Base-by-base conservation (phyloP, 2,888 invertebrate species). In the Lasioglossum figueresi region DNA sequence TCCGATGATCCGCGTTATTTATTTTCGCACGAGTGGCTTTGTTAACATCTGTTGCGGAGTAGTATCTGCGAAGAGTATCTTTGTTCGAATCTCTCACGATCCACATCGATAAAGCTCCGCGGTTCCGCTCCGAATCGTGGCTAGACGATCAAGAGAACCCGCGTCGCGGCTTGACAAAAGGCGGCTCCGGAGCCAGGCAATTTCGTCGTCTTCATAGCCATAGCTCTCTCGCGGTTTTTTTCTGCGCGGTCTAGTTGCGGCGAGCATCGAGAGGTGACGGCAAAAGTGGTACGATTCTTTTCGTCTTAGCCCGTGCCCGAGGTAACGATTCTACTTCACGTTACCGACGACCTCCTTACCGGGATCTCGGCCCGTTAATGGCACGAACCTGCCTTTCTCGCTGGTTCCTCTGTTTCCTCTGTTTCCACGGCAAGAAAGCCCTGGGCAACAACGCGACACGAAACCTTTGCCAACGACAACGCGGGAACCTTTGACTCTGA, bases 171-270 rank as follows among this genome's bases (percentile, higher is more conserved):
- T 52, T 52, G 52, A 81, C 76, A 77, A 77, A 79, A 70, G 82
- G 34, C 59, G 59, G n/a, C 43, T 75, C 71, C 27, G 63, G 52
- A 75, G 31, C 27, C 43, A 59, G 80, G 74, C 76, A 85, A 85
- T 88, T 88, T 85, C 56, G 77, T 82, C 59, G 76, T 79, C 68
- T 43, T 79, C 74, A 31, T 40, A 76, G 76, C 66, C n/a, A n/a
- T 23, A 52, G 52, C 52, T 83, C 80, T 63, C 74, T 72, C 81
- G 66, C 40, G 71, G 27, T 68, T 66, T 86, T 45, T 88, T 84
- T 91, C 87, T 85, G 85, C 87, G 85, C 92, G 92, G 90, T 92
- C 92, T 90, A 92, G 89, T 92, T 92, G 88, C 88, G 87, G 43
- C 45, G 56, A 45, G 70, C 83, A 80, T 80, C 77, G 81, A 78